Percentiles rank a stretch among this genome's conserved stretches.
These are phyloP conservation scores for Vultur gryphus DNA, from an alignment of 2,797 vertebrate species.

Conservation along the genomic window DNA sequence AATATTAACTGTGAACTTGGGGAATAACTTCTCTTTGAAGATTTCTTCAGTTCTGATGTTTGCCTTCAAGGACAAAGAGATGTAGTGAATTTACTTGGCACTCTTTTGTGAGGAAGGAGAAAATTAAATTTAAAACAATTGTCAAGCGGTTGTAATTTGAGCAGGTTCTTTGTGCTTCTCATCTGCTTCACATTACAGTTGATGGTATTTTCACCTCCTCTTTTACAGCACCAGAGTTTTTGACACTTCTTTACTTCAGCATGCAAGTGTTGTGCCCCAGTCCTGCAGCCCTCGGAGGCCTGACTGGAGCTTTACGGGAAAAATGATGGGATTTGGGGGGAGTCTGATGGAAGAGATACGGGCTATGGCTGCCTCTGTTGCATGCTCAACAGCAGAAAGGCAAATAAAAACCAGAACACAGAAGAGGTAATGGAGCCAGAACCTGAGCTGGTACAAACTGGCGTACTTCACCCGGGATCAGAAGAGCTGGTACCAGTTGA, in stretches of 20 bases:
- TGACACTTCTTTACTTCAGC: neutral
- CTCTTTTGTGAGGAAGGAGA: neutral
- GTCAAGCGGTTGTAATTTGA: neutral
- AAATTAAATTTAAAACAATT: neutral
- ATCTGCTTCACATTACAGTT: neutral
- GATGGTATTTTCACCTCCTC: neutral
- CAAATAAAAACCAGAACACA: neutral
- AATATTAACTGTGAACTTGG: neutral
- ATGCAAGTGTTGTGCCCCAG: neutral
- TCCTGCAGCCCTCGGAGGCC: neutral
- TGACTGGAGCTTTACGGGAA: neutral
- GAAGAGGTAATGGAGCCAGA: too few species aligned
- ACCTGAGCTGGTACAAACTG: neutral
- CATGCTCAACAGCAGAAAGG: neutral
- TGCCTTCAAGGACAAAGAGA: constrained; percentile 34
- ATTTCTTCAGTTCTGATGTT: neutral
- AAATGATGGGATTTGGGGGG: neutral
- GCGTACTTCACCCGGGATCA: too few species aligned
- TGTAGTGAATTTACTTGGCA: neutral
- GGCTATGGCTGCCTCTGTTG: neutral
- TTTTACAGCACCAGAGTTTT: neutral
- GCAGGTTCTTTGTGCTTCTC: neutral
- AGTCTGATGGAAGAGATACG: neutral
- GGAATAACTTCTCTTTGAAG: neutral
- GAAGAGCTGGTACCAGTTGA: neutral